Evolutionary conservation across 2,888 invertebrate species (phyloP), one percentile per base, ranked within the genome.

Genomic region (Tetropium fuscum): DNA sequence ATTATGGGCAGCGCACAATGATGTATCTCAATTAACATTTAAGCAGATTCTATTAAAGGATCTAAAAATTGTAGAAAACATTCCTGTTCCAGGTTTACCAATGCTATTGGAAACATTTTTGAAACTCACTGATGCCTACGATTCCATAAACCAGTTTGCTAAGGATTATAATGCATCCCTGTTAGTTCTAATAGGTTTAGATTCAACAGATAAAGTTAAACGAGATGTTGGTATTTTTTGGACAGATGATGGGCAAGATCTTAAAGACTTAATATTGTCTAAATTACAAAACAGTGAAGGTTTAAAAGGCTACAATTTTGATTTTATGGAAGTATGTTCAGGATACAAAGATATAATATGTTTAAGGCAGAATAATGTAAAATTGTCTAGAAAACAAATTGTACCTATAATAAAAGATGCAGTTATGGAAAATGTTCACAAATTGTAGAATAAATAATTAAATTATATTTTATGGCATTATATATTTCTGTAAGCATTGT

Each of bases 21-120:
- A 94, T 74, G 85, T 93, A 0, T 86, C 87, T 0, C 63, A 74
- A 0, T 80, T 95, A n/a, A 85, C 86, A 0, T 81, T 88, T 0
- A 80, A 83, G 0, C 91, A 94, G 73, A 81, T 95, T 2, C 79
- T 95, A 7, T 84, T 86, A 53, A 93, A 91, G 77, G 95, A 95
- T 75, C 81, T 90, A 45, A 95, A 95, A 83, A 74, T 89, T 0
- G 77, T 90, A 0, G 84, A 84, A 2, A 83, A 85, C 22, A 77
- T 85, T 0, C 73, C 83, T 15, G 80, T 84, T 7, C 85, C 83
- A 0, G 84, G 85, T 72, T 78, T 92, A 10, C 90, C 91, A 0
- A 84, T 90, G 74, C 78, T 89, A 1, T 86, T 89, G 2, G 82
- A 87, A 84, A 83, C 86, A 40, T 88, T 85, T 74, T 77, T 89